Evolutionary conservation across 2,888 invertebrate genomes (phyloP).

Genomic region (Coelinius sp.): DNA sequence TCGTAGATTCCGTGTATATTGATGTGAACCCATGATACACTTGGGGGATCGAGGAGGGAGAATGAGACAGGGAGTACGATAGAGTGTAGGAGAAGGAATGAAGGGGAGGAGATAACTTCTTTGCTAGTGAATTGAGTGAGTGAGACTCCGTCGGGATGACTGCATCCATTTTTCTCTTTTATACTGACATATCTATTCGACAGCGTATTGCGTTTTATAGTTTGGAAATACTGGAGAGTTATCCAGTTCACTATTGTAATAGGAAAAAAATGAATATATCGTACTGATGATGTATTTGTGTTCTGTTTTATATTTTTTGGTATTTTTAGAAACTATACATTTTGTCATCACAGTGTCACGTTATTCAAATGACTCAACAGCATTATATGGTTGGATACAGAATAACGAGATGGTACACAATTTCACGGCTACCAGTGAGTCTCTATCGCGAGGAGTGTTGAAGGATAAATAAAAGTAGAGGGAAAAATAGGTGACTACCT

Average conservation of each 20-base stretch:
- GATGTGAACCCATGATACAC: constrained; percentile 49
- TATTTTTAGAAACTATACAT: too few species aligned
- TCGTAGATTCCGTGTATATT: constrained; percentile 56
- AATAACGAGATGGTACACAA: not conserved
- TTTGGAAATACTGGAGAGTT: not conserved
- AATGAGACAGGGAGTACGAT: constrained; percentile 10
- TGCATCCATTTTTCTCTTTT: constrained; percentile 9
- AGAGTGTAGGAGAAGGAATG: constrained; percentile 28
- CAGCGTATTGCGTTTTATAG: constrained; percentile 1
- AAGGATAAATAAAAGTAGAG: not conserved
- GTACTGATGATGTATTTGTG: not conserved
- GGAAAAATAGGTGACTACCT: not conserved
- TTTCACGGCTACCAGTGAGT: not conserved
- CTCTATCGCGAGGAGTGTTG: not conserved
- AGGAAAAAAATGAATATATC: not conserved
- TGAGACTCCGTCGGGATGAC: constrained; percentile 35
- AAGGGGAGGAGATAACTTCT: constrained; percentile 24
- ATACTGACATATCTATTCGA: constrained; percentile 13
- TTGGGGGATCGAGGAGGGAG: not conserved
- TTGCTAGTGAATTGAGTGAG: constrained; percentile 40
- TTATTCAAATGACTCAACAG: not conserved
- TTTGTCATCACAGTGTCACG: too few species aligned
- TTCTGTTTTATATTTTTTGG: not conserved
- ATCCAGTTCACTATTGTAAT: not conserved
- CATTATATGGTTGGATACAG: not conserved